Percentiles rank a stretch among this genome's conserved stretches.
Conservation (phyloP, 2,797 vertebrate genomes). For the Danio tinwini region DNA sequence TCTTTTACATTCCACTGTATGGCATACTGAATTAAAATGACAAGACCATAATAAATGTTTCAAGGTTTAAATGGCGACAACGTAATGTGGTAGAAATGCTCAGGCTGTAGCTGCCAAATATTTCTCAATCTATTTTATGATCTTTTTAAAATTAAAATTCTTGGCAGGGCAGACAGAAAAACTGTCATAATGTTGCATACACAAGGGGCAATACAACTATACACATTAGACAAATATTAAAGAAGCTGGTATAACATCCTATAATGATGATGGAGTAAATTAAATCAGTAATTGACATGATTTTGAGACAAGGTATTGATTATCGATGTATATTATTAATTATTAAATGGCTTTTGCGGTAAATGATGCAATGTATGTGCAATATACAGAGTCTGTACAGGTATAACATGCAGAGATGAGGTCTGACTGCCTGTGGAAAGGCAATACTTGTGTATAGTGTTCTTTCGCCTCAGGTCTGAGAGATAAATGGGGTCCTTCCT, state of each 20-base stretch:
- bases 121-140: background rate
- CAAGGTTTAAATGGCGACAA: background rate
- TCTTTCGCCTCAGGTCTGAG: background rate
- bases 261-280: background rate
- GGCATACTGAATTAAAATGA: no score
- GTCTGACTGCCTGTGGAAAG: background rate
- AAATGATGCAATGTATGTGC: background rate
- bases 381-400: background rate
- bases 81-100: background rate
- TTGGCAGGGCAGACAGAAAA: background rate
- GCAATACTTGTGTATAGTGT: background rate
- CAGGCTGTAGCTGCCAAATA: background rate
- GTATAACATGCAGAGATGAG: background rate
- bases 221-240: background rate
- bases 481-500: background rate
- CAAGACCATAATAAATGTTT: no score
- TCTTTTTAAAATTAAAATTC: background rate
- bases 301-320: background rate
- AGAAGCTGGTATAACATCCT: no score
- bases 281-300: background rate
- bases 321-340: background rate
- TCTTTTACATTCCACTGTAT: no score
- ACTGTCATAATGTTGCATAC: background rate
- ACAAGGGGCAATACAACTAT: background rate
- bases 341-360: background rate